A percentile compares a stretch with the other conserved stretches of the same genome.
Conservation (phyloP, 2,888 invertebrate genomes). For the Pyralis farinalis region DNA sequence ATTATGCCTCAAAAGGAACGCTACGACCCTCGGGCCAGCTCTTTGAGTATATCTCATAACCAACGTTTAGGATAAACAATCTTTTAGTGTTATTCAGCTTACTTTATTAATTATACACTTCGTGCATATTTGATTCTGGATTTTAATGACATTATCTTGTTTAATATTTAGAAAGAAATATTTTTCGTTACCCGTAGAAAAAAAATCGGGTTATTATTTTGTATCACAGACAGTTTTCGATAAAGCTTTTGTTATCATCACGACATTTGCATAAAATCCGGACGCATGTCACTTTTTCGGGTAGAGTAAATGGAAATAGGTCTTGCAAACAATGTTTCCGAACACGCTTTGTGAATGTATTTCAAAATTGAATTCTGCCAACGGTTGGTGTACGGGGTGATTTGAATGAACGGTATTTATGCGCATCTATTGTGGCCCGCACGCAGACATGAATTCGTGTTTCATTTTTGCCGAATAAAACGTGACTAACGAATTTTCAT, state of each 20-base stretch:
- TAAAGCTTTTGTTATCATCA: conserved; percentile 38
- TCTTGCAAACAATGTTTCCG: conserved; percentile 36
- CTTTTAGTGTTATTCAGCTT: conserved; percentile 25
- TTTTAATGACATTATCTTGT: too few relatives aligned
- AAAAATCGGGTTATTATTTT: conserved; percentile 13
- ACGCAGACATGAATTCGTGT: conserved; percentile 17
- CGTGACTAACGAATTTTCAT: conserved; percentile 17
- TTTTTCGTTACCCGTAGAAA: background rate
- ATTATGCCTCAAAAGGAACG: conserved; percentile 27
- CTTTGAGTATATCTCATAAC: conserved; percentile 18
- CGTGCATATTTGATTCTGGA: background rate
- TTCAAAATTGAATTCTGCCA: conserved; percentile 42
- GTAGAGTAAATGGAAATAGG: conserved; percentile 32
- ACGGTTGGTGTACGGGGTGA: conserved; percentile 24
- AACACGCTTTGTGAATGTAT: conserved; percentile 33
- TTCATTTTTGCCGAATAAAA: conserved; percentile 17
- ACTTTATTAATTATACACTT: conserved; percentile 25
- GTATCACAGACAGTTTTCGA: conserved; percentile 27
- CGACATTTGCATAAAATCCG: conserved; percentile 42
- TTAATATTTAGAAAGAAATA: too few relatives aligned
- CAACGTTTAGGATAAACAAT: conserved; percentile 21
- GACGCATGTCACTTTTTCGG: conserved; percentile 34
- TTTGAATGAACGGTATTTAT: conserved; percentile 37
- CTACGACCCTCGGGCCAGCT: conserved; percentile 10
- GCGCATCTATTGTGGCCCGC: conserved; percentile 23